These are phyloP conservation scores for Lepidurus packardi DNA, from an alignment of 1,140 invertebrate species.

Conservation along the genomic window DNA sequence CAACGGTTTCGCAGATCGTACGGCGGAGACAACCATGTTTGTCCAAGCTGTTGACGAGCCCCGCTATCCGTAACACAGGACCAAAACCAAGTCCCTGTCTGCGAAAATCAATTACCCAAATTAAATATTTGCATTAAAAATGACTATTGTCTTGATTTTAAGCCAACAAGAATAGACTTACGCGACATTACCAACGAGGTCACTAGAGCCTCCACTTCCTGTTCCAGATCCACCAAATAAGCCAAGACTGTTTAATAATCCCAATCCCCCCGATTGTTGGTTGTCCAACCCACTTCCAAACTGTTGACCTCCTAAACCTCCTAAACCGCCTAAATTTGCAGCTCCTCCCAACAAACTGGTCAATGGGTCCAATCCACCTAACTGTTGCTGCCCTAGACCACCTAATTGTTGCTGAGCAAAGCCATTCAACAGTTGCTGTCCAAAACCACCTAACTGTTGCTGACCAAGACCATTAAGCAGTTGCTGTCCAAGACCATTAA, in stretches of 20 bases:
- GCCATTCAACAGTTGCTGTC: neutral
- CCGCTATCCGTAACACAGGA: neutral
- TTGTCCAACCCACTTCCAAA: neutral
- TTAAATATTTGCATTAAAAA: neutral
- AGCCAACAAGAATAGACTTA: neutral
- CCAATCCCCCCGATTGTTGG: neutral
- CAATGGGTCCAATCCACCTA: neutral
- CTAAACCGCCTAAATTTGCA: neutral
- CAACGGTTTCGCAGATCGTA: neutral
- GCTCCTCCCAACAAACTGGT: neutral
- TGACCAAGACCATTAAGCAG: neutral
- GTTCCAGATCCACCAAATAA: neutral
- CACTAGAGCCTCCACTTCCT: neutral
- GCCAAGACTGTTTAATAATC: slow-evolving; percentile 6
- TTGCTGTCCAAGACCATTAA: neutral
- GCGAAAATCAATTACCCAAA: neutral
- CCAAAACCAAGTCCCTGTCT: slow-evolving; percentile 6
- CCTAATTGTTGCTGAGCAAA: neutral
- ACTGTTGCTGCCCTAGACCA: neutral
- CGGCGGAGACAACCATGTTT: neutral
- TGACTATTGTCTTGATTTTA: too few species aligned
- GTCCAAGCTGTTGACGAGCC: neutral
- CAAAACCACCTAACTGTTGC: neutral
- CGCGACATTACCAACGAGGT: neutral
- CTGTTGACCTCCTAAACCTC: neutral